phyloP scores from a whole-genome alignment of 2,113 vertebrate genomes.

The Paracanthobrama guichenoti region DNA sequence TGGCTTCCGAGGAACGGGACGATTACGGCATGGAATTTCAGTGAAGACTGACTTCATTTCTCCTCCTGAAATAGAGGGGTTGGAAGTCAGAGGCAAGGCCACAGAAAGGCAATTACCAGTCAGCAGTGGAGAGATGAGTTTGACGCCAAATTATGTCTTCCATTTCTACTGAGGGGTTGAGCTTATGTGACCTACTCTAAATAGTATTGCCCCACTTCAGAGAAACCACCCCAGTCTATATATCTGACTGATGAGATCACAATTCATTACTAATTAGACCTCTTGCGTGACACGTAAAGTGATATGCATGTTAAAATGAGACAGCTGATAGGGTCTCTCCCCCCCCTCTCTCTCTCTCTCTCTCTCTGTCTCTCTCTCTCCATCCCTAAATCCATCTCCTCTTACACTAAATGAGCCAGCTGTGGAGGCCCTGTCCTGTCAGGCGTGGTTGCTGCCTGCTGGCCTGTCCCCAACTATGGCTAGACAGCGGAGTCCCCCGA shows the following conservation, averaged over 20 bases:
- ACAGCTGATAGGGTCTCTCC: conserved; percentile 50
- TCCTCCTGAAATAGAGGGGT: conserved; percentile 54
- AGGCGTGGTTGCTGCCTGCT: conserved; percentile 43
- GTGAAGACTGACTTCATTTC: conserved; percentile 57
- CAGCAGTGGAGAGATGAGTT: conserved; percentile 42
- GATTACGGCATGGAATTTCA: conserved; percentile 61
- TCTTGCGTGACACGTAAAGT: conserved; percentile 36
- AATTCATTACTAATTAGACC: conserved; percentile 47
- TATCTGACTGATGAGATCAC: conserved; percentile 34
- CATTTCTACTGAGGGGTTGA: conserved; percentile 25
- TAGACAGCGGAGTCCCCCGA: conserved; percentile 51
- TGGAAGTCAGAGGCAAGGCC: conserved; percentile 54
- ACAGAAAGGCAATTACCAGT: conserved; percentile 51
- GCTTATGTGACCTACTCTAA: conserved; percentile 43
- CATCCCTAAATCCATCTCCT: conserved; percentile 42
- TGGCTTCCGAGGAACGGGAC: conserved; percentile 50
- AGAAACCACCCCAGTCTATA: conserved; percentile 19
- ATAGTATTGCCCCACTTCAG: conserved; percentile 10
- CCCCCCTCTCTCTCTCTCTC: conserved; percentile 30
- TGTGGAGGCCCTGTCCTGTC: conserved; percentile 45
- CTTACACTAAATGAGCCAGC: conserved; percentile 54
- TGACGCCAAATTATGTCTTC: conserved; percentile 42
- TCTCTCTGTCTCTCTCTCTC: conserved; percentile 43
- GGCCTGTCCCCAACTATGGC: conserved; percentile 56
- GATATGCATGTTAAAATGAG: conserved; percentile 51